Evolutionary conservation across 2,888 invertebrate genomes (phyloP).

Genomic region (Marasmarcha lunaedactyla): DNA sequence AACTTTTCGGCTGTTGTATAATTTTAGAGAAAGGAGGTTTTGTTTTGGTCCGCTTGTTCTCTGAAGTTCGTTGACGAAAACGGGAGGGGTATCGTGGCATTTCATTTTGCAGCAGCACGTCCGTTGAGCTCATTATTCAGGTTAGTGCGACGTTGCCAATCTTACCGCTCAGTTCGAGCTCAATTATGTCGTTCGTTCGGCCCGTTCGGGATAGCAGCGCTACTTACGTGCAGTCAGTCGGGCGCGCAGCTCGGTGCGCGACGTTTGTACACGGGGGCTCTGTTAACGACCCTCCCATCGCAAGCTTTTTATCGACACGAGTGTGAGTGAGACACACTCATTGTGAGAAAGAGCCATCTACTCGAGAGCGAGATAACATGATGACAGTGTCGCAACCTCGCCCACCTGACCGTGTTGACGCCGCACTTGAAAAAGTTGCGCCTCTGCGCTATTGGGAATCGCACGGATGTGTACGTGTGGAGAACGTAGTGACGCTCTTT

Average conservation of each 20-base stretch:
- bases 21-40: slow-evolving; percentile 67
- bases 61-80: slow-evolving; percentile 31
- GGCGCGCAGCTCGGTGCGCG: slow-evolving; percentile 68
- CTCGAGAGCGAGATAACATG: slow-evolving; percentile 33
- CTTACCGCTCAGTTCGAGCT: slow-evolving; percentile 30
- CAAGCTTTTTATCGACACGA: slow-evolving; percentile 22
- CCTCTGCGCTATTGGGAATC: slow-evolving; percentile 69
- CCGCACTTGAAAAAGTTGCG: slow-evolving; percentile 70
- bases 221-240: slow-evolving; percentile 52
- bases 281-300: slow-evolving; percentile 38
- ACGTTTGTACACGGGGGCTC: slow-evolving; percentile 60
- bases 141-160: slow-evolving; percentile 54
- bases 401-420: slow-evolving; percentile 71
- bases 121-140: slow-evolving; percentile 48
- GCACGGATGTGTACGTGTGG: slow-evolving; percentile 60
- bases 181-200: slow-evolving; percentile 30
- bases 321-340: slow-evolving; percentile 42
- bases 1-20: slow-evolving; percentile 41
- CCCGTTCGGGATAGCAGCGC: slow-evolving; percentile 17
- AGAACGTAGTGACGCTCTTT: slow-evolving; percentile 54
- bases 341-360: slow-evolving; percentile 26
- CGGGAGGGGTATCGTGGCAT: slow-evolving; percentile 35
- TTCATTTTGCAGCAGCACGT: slow-evolving; percentile 46
- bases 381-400: slow-evolving; percentile 70
- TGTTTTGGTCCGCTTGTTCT: slow-evolving; percentile 64